Conservation (phyloP, 2,888 invertebrate species). For the Campoplex capitator region DNA sequence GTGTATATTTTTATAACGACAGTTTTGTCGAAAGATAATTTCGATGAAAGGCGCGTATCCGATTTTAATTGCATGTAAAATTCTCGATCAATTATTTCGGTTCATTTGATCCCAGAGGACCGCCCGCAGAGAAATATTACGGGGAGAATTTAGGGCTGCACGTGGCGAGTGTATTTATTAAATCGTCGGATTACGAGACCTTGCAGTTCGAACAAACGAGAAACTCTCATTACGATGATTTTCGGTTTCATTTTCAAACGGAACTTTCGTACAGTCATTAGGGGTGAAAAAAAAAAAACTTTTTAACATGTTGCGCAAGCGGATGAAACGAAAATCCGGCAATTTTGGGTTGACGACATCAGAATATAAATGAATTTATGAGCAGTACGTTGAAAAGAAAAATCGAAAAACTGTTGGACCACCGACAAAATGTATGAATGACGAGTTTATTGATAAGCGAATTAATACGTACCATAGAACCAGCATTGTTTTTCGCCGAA, state of each 20-base stretch:
- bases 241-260: neutral
- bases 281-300: neutral
- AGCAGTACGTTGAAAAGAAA: neutral
- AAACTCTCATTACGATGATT: constrained; percentile 6
- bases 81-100: constrained; percentile 2
- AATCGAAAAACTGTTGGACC: neutral
- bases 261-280: neutral
- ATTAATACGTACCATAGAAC: constrained; percentile 89
- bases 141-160: neutral
- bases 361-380: neutral
- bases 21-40: neutral
- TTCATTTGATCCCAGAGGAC: neutral
- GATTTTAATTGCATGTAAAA: neutral
- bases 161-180: constrained; percentile 7
- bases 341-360: neutral
- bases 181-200: constrained; percentile 10
- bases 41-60: neutral
- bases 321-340: neutral
- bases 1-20: neutral
- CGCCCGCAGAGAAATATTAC: constrained; percentile 1
- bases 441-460: neutral
- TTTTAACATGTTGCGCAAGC: neutral
- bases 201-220: neutral
- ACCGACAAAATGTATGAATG: neutral
- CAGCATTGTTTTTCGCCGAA: constrained; percentile 93